Percentiles rank a stretch among this genome's conserved stretches.
Conservation (phyloP, 53 echinoderm and acorn worm species). For the Stichopus horrens region DNA sequence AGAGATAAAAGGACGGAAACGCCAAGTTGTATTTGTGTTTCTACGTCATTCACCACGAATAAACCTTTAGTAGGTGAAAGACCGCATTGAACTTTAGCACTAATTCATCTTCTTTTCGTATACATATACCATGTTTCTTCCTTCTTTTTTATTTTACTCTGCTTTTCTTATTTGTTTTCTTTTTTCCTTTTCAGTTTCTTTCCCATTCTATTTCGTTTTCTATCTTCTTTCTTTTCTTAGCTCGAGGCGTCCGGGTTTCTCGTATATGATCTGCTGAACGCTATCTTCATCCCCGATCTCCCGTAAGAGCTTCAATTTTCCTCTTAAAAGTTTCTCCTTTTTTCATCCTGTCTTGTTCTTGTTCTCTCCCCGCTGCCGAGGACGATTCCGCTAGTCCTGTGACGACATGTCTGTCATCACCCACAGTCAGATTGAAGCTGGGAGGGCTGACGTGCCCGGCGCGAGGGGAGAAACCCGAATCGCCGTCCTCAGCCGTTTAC, state of each 20-base stretch:
- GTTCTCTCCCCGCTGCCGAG: neutral
- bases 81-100: conserved; percentile 34
- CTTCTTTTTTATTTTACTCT: neutral
- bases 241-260: neutral
- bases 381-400: neutral
- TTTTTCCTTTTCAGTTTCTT: neutral
- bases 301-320: conserved; percentile 42
- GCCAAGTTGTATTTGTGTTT: too few species aligned
- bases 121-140: neutral
- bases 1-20: too few species aligned
- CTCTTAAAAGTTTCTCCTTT: neutral
- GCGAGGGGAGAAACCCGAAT: conserved; percentile 43
- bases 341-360: conserved; percentile 11
- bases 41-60: too few species aligned
- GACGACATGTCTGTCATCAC: conserved; percentile 44
- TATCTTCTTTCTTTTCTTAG: neutral
- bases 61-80: conserved; percentile 23
- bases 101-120: conserved; percentile 13
- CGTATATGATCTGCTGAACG: conserved; percentile 23
- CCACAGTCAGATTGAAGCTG: conserved; percentile 27
- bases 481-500: neutral
- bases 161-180: neutral
- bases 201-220: neutral
- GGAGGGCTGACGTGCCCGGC: conserved; percentile 43
- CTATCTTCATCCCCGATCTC: conserved; percentile 39